Conservation (phyloP, 2,797 vertebrate genomes). For the Eurystomus glaucurus region DNA sequence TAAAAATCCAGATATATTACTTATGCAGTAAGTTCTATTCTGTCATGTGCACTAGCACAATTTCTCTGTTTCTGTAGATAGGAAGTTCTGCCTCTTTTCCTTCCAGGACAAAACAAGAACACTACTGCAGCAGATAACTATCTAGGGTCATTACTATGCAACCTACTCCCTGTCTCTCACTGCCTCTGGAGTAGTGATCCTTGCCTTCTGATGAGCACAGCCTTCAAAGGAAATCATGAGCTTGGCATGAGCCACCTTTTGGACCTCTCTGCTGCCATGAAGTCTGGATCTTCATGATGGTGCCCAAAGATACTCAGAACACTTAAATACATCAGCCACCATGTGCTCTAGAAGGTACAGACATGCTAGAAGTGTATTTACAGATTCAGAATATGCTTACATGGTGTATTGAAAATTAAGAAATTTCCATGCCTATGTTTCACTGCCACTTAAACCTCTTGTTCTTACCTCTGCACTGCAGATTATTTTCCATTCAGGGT, state of each 20-base stretch:
- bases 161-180: background rate
- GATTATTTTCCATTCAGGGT: background rate
- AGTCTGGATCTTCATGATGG: background rate
- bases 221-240: background rate
- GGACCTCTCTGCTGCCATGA: background rate
- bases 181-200: background rate
- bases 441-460: background rate
- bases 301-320: background rate
- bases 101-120: background rate
- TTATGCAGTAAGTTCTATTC: background rate
- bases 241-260: background rate
- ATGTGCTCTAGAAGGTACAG: background rate
- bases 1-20: background rate
- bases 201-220: background rate
- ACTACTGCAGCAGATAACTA: background rate
- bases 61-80: background rate
- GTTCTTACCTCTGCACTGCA: background rate
- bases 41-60: background rate
- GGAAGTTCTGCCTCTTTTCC: background rate
- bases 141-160: background rate
- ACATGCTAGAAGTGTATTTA: background rate
- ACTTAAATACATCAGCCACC: background rate
- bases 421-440: background rate
- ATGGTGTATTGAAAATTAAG: background rate
- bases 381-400: background rate